Evolutionary conservation across 2,797 vertebrate genomes (phyloP), one percentile per base, ranked within the genome.

Genomic region (Dromococcyx pavoninus): DNA sequence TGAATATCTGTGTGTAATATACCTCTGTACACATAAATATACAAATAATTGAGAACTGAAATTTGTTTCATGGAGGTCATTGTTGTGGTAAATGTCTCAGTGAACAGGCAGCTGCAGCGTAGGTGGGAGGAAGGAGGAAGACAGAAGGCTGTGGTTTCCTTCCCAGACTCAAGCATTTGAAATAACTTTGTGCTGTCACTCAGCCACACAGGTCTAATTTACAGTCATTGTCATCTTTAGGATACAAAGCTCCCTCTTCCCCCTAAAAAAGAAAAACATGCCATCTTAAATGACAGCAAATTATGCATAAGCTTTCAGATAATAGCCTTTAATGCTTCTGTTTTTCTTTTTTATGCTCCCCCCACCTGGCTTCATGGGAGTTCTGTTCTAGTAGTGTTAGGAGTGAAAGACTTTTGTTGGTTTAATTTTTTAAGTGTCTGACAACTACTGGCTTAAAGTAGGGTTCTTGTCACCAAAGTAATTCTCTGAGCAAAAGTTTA

Each of bases 221-320:
- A 91, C 67, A 78, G 33, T 85, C 78, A 74, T 71, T 81, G 71
- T 83, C 83, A 95, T 93, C 90, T 95, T 91, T 86, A 95, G 83
- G 58, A 86, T 80, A 67, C 60, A 65, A 74, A 93, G 43, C 69
- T 88, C 88, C 79, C 91, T 89, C 74, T 93, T 69, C 9, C 51
- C 54, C 85, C 87, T 91, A 72, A 92, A 95, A 91, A 88, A 74
- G 82, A 96, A 95, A 96, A 96, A 94, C 72, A 95, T 86, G 84
- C 53, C 75, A 93, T 17, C 81, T 94, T 87, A 71, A 95, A 92
- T 93, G 94, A 91, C 14, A 44, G 88, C 33, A 96, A 95, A 96
- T 96, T 91, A 95, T 74, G 93, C 70, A 91, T 48, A 91, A 92
- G 35, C 56, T 93, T 94, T 92, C 67, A 94, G 84, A 89, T 96